phyloP scores from a whole-genome alignment of 2,113 vertebrate species.

The Colaptes auratus region DNA sequence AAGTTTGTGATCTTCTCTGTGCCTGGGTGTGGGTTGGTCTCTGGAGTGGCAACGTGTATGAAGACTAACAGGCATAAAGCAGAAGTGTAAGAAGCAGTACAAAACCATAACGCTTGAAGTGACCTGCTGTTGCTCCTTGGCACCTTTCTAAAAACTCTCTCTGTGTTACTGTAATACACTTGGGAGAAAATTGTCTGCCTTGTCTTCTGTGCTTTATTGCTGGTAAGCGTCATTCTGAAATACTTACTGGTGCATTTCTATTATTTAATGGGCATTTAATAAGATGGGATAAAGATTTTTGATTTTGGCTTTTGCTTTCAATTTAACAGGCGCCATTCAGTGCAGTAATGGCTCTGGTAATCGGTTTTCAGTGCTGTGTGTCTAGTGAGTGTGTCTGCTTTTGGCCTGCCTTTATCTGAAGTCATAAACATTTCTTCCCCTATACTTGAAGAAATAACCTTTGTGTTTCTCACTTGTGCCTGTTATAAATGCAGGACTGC shows the following conservation, averaged over 20 bases:
- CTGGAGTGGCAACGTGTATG: not conserved
- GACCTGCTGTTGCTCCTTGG: not conserved
- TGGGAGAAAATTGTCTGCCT: not conserved
- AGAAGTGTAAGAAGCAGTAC: not conserved
- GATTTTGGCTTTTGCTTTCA: slow-evolving; percentile 28
- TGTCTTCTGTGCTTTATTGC: slow-evolving; percentile 3
- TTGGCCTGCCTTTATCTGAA: not conserved
- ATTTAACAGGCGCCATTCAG: not conserved
- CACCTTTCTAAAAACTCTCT: not conserved
- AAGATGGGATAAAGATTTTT: slow-evolving; percentile 38
- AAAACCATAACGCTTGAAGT: not conserved
- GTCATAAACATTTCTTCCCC: not conserved
- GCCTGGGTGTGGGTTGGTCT: not conserved
- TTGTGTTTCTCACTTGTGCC: not conserved
- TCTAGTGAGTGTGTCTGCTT: not conserved
- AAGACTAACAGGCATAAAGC: rapidly evolving
- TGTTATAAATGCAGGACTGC: not conserved
- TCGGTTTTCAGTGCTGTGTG: not conserved
- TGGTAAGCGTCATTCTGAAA: slow-evolving; percentile 22
- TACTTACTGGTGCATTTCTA: not conserved
- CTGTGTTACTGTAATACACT: not conserved
- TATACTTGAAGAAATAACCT: not conserved
- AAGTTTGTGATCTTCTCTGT: not conserved
- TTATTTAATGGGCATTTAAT: slow-evolving; percentile 38
- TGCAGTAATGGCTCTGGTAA: not conserved